Conservation (phyloP, 2,113 vertebrate genomes). For the Leptobrachium leishanense region DNA sequence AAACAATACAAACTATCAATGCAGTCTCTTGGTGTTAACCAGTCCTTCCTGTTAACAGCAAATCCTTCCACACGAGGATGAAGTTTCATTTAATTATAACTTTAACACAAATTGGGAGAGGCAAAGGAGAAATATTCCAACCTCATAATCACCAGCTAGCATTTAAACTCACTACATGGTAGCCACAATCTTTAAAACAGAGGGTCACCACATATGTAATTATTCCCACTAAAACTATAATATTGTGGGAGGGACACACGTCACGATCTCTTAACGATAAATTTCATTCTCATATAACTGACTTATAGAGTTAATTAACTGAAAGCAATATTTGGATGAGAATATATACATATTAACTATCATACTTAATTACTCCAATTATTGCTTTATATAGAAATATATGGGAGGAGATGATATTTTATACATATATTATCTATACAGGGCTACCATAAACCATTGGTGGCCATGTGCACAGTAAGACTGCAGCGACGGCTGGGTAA, state of each 20-base stretch:
- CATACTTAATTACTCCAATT: too few species aligned
- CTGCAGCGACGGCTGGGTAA: too few species aligned
- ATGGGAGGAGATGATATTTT: too few species aligned
- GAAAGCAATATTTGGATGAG: too few species aligned
- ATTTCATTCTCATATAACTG: not conserved
- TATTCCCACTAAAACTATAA: conserved; percentile 49
- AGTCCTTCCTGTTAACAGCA: conserved; percentile 40
- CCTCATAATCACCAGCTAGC: conserved; percentile 28
- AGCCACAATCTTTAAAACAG: conserved; percentile 47
- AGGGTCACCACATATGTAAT: conserved; percentile 54
- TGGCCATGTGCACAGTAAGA: too few species aligned
- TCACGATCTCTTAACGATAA: conserved; percentile 20
- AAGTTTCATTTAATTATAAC: conserved; percentile 47
- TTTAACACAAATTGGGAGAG: conserved; percentile 40
- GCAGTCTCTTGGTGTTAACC: conserved; percentile 16
- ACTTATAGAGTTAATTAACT: too few species aligned
- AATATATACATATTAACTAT: too few species aligned
- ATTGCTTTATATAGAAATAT: too few species aligned
- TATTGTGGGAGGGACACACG: conserved; percentile 47
- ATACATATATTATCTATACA: too few species aligned
- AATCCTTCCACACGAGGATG: conserved; percentile 46
- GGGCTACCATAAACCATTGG: too few species aligned
- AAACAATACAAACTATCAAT: not conserved
- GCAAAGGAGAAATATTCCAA: conserved; percentile 39
- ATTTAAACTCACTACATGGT: conserved; percentile 46